Evolutionary conservation across 2,113 vertebrate genomes (phyloP).

Genomic region (Myxocyprinus asiaticus): DNA sequence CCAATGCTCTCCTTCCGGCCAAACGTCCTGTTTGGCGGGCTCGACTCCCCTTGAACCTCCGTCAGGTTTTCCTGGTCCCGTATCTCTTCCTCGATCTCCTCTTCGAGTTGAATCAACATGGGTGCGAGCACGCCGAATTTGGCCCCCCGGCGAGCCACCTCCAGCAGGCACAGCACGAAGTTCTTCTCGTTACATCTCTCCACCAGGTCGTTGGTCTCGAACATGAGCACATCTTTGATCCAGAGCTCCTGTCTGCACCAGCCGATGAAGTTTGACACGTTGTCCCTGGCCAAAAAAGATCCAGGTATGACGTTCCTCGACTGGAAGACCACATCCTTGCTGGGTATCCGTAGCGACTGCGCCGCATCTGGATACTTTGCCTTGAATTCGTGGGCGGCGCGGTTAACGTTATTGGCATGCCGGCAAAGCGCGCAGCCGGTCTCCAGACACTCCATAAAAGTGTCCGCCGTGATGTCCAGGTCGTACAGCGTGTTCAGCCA

Average conservation of each 20-base stretch:
- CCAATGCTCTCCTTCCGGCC: conserved; percentile 64
- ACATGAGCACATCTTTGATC: conserved; percentile 96
- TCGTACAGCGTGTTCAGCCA: conserved; percentile 90
- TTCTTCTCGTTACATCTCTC: conserved; percentile 95
- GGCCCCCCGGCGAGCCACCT: conserved; percentile 90
- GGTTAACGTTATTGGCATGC: conserved; percentile 89
- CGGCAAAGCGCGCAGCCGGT: conserved; percentile 87
- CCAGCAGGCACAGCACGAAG: conserved; percentile 90
- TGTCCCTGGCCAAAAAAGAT: conserved; percentile 92
- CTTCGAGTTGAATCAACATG: conserved; percentile 93
- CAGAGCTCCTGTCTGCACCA: conserved; percentile 94
- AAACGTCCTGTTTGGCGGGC: conserved; percentile 64
- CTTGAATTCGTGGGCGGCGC: conserved; percentile 79
- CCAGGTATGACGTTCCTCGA: conserved; percentile 81
- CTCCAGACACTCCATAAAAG: conserved; percentile 88
- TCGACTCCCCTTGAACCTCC: conserved; percentile 57
- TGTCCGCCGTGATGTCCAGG: conserved; percentile 80
- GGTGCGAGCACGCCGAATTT: conserved; percentile 96
- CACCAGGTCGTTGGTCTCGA: conserved; percentile 96
- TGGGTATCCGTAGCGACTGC: conserved; percentile 71
- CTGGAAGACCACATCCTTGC: conserved; percentile 85
- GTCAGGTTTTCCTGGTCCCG: conserved; percentile 75
- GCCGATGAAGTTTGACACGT: conserved; percentile 93
- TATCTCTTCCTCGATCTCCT: conserved; percentile 95
- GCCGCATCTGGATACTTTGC: conserved; percentile 74